phyloP scores from a whole-genome alignment of 2,888 invertebrate genomes.

The Noctuana brunneofusca region DNA sequence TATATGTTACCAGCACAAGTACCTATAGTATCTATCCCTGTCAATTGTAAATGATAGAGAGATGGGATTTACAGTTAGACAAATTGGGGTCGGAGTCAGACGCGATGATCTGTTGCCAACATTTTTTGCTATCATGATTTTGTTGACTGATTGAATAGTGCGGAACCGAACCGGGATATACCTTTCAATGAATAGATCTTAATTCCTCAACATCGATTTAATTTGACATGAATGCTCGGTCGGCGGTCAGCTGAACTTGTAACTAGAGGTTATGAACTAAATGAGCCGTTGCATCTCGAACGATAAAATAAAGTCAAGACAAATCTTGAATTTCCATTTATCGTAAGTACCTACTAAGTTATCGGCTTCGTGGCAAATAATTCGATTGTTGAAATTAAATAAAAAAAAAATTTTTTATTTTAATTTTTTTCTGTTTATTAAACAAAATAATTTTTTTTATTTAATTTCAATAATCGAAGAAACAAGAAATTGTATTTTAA shows the following conservation, averaged over 20 bases:
- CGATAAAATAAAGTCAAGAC: not conserved
- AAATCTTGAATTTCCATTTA: not conserved
- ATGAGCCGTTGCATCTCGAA: not conserved
- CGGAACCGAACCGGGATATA: conserved; percentile 22
- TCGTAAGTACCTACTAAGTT: too few species aligned
- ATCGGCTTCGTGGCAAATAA: too few species aligned
- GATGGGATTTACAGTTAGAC: conserved; percentile 22
- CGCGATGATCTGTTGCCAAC: conserved; percentile 17
- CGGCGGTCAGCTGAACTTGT: not conserved
- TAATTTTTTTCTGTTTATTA: too few species aligned
- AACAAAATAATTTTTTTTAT: too few species aligned
- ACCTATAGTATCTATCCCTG: conserved; percentile 1
- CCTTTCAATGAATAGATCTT: conserved; percentile 35
- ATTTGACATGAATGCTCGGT: conserved; percentile 31
- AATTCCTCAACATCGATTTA: conserved; percentile 30
- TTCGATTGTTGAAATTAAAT: too few species aligned
- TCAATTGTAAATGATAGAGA: conserved; percentile 18
- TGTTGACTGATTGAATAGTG: conserved; percentile 25
- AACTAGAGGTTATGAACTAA: not conserved
- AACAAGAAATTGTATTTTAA: too few species aligned
- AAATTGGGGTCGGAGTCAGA: conserved; percentile 25
- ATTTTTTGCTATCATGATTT: conserved; percentile 25
- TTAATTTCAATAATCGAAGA: too few species aligned
- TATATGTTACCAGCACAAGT: conserved; percentile 5
- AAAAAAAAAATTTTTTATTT: too few species aligned